Percentiles rank a stretch among this genome's conserved stretches.
These are phyloP conservation scores for Apodemia hepburni DNA, from an alignment of 2,888 invertebrate species.

Conservation along the genomic window DNA sequence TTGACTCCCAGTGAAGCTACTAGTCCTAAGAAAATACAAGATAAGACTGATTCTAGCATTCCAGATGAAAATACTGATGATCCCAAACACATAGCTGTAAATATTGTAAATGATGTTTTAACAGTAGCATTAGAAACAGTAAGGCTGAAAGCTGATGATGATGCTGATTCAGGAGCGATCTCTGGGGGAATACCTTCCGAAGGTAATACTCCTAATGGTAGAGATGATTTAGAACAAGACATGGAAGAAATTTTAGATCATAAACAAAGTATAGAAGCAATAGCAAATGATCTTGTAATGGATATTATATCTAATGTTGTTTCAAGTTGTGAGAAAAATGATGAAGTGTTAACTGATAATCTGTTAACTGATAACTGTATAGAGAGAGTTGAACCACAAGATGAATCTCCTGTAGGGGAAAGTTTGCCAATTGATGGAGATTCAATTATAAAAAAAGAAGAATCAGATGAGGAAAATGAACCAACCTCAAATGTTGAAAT, in stretches of 20 bases:
- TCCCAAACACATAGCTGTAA: conserved; percentile 65
- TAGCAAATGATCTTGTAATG: conserved; percentile 58
- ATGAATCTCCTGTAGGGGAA: conserved; percentile 64
- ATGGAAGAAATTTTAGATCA: conserved; percentile 62
- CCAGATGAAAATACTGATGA: conserved; percentile 52
- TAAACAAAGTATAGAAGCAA: conserved; percentile 51
- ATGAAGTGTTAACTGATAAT: conserved; percentile 27
- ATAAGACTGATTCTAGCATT: conserved; percentile 58
- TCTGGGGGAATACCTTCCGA: conserved; percentile 68
- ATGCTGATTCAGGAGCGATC: conserved; percentile 71
- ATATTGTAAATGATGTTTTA: conserved; percentile 73
- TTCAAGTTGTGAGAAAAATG: conserved; percentile 42
- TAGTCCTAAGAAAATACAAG: conserved; percentile 67
- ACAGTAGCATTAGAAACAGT: conserved; percentile 68
- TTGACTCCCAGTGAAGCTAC: conserved; percentile 84
- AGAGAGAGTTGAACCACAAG: conserved; percentile 54
- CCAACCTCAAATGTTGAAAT: conserved; percentile 36
- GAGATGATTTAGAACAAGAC: conserved; percentile 68
- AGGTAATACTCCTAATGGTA: conserved; percentile 69
- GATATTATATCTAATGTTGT: conserved; percentile 56
- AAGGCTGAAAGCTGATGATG: conserved; percentile 64
- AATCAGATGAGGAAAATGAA: conserved; percentile 24
- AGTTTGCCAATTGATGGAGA: conserved; percentile 70
- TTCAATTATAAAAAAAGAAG: conserved; percentile 45
- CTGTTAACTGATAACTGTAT: conserved; percentile 47